phyloP scores from a whole-genome alignment of 1,140 invertebrate genomes.

The Ceratina calcarata region DNA sequence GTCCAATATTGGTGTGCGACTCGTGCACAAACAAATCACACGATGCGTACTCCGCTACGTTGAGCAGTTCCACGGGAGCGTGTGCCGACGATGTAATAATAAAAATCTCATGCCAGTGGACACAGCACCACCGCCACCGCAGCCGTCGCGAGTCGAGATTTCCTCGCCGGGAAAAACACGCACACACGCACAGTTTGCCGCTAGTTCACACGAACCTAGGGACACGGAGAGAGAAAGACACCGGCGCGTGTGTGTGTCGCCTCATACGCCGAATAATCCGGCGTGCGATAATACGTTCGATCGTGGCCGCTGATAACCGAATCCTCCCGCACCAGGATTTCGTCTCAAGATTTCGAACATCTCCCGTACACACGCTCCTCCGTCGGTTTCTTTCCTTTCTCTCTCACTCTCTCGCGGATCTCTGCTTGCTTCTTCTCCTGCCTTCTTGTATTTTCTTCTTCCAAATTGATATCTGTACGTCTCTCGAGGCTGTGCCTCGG shows the following conservation, averaged over 20 bases:
- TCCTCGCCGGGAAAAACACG: conserved; percentile 18
- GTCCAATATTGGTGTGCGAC: neutral
- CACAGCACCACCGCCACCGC: neutral
- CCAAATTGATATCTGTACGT: neutral
- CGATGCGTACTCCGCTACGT: neutral
- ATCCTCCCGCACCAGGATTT: conserved; percentile 55
- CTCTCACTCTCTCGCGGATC: conserved; percentile 17
- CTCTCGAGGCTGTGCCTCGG: neutral
- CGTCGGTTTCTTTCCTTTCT: conserved; percentile 15
- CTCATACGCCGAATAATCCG: conserved; percentile 35
- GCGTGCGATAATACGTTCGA: conserved; percentile 40
- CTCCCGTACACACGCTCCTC: conserved; percentile 41
- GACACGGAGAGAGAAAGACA: neutral
- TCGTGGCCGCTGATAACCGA: conserved; percentile 34
- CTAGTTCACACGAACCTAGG: conserved; percentile 4
- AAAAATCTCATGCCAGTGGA: conserved; percentile 9
- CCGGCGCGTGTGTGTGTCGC: conserved; percentile 15
- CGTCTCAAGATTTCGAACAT: conserved; percentile 53
- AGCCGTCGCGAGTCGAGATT: conserved; percentile 2
- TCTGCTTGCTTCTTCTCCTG: neutral
- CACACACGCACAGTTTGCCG: conserved; percentile 8
- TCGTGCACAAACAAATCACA: conserved; percentile 6
- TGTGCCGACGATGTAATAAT: conserved; percentile 15
- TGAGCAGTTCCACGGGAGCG: conserved; percentile 12
- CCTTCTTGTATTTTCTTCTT: neutral